Base-by-base conservation (phyloP, 2,113 vertebrate species). In the Lampris incognitus region DNA sequence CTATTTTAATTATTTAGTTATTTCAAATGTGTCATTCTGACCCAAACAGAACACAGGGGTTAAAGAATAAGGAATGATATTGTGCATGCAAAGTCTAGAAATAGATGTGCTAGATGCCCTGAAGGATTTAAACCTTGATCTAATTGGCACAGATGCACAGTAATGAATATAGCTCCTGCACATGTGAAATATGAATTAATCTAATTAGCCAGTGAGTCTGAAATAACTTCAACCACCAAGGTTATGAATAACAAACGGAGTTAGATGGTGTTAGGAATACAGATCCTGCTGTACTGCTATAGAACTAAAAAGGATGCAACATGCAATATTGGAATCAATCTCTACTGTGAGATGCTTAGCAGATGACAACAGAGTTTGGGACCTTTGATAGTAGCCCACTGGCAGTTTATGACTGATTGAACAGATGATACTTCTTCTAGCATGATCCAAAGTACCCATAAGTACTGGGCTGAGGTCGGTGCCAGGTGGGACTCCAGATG, bases 351-450 rank as follows among this genome's bases (percentile, higher is more conserved):
- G 66, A 73, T 70, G 62, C 56, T 52, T 64, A n/a, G 51, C 52
- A 71, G 70, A 71, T 57, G 71, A 42, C 8, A 9, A 55, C 50
- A 40, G 40, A 64, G 68, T 77, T 49, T 60, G 48, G 76, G 76
- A 55, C 60, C 55, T 61, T 69, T 65, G 79, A 73, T 61, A 11
- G 76, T 0, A 9, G 66, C 61, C 51, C 55, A 60, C 66, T 82
- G 77, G 63, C 79, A 80, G 63, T 3, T 60, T 46, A n/a, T 9
- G 55, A 50, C 60, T 50, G 58, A 62, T 72, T 1, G 83, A 81
- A 49, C 83, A 88, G 83, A 86, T 88, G 80, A 74, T 78, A 81
- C 69, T 42, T 55, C 37, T 44, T 50, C 13, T 70, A 49, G 4
- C 58, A 8, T n/a, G 57, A 9, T 40, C 61, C 66, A 54, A 38